phyloP scores from a whole-genome alignment of 2,113 vertebrate genomes.

The Corythaeola cristata region DNA sequence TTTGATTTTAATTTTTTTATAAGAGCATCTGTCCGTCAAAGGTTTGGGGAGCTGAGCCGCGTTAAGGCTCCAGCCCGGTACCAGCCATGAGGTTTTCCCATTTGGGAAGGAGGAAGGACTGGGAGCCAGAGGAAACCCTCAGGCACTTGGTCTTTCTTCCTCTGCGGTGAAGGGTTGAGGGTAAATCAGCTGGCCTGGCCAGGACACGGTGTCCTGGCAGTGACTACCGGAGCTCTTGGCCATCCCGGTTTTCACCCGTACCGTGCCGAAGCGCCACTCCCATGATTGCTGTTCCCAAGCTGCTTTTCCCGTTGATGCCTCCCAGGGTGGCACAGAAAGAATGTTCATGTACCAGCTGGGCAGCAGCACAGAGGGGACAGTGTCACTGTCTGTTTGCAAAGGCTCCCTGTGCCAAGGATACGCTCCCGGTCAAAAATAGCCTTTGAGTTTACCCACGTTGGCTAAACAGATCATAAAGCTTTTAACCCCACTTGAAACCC shows the following conservation, averaged over 20 bases:
- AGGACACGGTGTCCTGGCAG: not conserved
- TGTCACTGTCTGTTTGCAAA: conserved; percentile 9
- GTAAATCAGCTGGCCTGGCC: not conserved
- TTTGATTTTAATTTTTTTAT: not conserved
- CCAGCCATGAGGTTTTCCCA: not conserved
- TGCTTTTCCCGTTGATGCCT: not conserved
- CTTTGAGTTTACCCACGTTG: not conserved
- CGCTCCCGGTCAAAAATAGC: not conserved
- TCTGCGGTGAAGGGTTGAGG: not conserved
- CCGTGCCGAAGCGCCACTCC: not conserved
- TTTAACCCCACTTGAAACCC: conserved; percentile 44
- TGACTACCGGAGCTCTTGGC: not conserved
- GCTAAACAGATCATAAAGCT: conserved; percentile 47
- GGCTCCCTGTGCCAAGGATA: not conserved
- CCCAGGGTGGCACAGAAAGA: not conserved
- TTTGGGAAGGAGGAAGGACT: not conserved
- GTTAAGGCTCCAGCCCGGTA: not conserved
- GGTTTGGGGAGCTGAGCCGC: not conserved
- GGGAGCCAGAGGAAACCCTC: not conserved
- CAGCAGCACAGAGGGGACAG: not conserved
- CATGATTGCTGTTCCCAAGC: not conserved
- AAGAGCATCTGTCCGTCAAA: not conserved
- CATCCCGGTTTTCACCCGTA: not conserved
- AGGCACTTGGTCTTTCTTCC: not conserved
- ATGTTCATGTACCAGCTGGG: not conserved